A percentile compares a stretch with the other conserved stretches of the same genome.
phyloP scores from a whole-genome alignment of 1,140 invertebrate species.

The Maniola jurtina region DNA sequence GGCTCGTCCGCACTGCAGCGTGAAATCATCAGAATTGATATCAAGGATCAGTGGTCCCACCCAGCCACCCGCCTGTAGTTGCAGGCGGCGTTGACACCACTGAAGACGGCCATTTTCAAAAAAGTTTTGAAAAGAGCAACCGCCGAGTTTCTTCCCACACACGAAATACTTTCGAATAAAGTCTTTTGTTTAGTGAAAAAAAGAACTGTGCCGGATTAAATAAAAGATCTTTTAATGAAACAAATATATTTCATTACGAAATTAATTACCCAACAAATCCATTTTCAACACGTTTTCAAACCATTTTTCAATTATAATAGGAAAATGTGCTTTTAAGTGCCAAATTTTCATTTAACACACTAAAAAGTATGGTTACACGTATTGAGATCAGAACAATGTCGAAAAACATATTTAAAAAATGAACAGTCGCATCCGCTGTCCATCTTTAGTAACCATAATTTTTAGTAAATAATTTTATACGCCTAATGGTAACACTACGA shows the following conservation, averaged over 20 bases:
- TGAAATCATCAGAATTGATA: too few relatives aligned
- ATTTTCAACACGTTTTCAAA: slow-evolving; percentile 78
- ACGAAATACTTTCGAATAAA: too few relatives aligned
- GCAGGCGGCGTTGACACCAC: too few relatives aligned
- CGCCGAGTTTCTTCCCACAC: too few relatives aligned
- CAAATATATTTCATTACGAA: slow-evolving; percentile 80
- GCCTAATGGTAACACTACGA: slow-evolving; percentile 79
- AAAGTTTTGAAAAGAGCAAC: too few relatives aligned
- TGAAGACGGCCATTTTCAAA: too few relatives aligned
- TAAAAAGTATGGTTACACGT: slow-evolving; percentile 61
- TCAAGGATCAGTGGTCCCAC: too few relatives aligned
- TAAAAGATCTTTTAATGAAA: slow-evolving; percentile 75
- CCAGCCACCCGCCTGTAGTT: too few relatives aligned
- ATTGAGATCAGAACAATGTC: slow-evolving; percentile 70
- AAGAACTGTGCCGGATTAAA: slow-evolving; percentile 35
- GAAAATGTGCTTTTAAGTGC: slow-evolving; percentile 77
- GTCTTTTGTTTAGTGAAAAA: too few relatives aligned
- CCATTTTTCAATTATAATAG: slow-evolving; percentile 75
- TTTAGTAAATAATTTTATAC: slow-evolving; percentile 64
- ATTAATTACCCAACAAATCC: slow-evolving; percentile 80
- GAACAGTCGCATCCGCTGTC: slow-evolving; percentile 39
- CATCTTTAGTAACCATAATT: slow-evolving; percentile 59
- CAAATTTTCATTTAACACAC: slow-evolving; percentile 73
- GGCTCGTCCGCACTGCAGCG: too few relatives aligned
- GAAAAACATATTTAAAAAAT: slow-evolving; percentile 61